These are phyloP conservation scores for Plodia interpunctella DNA, from an alignment of 1,140 invertebrate genomes.

Conservation along the genomic window DNA sequence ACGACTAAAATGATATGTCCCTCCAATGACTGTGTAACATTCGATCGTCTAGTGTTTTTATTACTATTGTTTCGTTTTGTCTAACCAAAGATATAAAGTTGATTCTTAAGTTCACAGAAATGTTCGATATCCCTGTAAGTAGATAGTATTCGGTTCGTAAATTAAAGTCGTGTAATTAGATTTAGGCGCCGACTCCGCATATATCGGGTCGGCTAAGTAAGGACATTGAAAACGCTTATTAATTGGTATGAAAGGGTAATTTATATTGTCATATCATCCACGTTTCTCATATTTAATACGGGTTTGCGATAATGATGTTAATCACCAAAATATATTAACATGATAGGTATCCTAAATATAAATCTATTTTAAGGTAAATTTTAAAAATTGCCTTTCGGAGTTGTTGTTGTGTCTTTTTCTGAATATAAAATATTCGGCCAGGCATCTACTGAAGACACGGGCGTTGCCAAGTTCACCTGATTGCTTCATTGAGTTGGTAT, in stretches of 20 bases:
- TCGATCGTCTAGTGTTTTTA: constrained; percentile 62
- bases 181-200: constrained; percentile 59
- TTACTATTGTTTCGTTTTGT: constrained; percentile 60
- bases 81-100: constrained; percentile 69
- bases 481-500: constrained; percentile 65
- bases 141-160: constrained; percentile 69
- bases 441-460: constrained; percentile 41
- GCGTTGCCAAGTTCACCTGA: constrained; percentile 47
- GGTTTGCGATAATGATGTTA: constrained; percentile 76
- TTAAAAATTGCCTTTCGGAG: constrained; percentile 69
- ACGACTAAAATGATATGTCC: constrained; percentile 63
- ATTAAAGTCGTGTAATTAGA: constrained; percentile 68
- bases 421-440: constrained; percentile 66
- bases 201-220: constrained; percentile 66
- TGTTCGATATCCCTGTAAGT: constrained; percentile 64
- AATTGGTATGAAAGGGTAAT: constrained; percentile 78
- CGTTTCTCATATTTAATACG: constrained; percentile 76
- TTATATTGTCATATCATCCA: constrained; percentile 77
- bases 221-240: constrained; percentile 77
- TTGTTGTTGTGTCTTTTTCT: constrained; percentile 68
- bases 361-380: constrained; percentile 71
- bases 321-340: constrained; percentile 74
- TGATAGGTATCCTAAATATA: constrained; percentile 69
- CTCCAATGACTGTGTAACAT: constrained; percentile 71
- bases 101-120: constrained; percentile 48